phyloP scores from a whole-genome alignment of 2,797 vertebrate genomes.

The Sparidentex hasta region DNA sequence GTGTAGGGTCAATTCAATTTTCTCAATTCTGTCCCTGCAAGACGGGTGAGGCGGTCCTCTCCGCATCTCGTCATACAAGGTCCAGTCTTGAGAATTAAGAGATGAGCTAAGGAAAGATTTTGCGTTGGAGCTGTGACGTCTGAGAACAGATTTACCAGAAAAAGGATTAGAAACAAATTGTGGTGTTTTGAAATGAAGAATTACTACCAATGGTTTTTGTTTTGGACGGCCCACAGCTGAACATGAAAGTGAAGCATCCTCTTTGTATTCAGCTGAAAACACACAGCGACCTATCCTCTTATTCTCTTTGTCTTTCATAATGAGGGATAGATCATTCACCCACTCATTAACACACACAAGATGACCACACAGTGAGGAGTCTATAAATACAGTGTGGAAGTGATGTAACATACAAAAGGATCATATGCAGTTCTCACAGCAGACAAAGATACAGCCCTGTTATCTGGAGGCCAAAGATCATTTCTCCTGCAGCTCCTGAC shows the following conservation, averaged over 20 bases:
- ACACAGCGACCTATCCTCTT: slow-evolving; percentile 1
- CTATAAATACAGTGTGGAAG: background rate
- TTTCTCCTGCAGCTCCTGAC: background rate
- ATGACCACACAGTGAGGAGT: slow-evolving; percentile 5
- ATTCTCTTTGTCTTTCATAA: slow-evolving; percentile 29
- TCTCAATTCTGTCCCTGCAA: slow-evolving; percentile 27
- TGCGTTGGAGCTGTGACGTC: background rate
- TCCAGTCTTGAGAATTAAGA: background rate
- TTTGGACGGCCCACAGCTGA: slow-evolving; percentile 33
- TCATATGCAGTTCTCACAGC: no score
- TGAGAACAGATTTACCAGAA: background rate
- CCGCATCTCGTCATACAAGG: background rate
- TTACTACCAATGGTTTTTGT: slow-evolving; percentile 25
- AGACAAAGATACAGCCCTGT: background rate
- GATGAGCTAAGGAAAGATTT: background rate
- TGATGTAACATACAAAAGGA: background rate
- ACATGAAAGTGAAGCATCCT: slow-evolving; percentile 28
- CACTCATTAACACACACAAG: slow-evolving; percentile 31
- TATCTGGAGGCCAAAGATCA: slow-evolving; percentile 1
- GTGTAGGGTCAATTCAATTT: slow-evolving; percentile 30
- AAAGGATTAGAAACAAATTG: slow-evolving; percentile 15
- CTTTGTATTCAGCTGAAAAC: slow-evolving; percentile 37
- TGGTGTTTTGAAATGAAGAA: slow-evolving; percentile 38
- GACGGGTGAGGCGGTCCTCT: background rate
- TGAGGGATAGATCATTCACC: slow-evolving; percentile 34